Base-by-base conservation (phyloP, 2,888 invertebrate genomes). In the Cecidostiba fungosa region DNA sequence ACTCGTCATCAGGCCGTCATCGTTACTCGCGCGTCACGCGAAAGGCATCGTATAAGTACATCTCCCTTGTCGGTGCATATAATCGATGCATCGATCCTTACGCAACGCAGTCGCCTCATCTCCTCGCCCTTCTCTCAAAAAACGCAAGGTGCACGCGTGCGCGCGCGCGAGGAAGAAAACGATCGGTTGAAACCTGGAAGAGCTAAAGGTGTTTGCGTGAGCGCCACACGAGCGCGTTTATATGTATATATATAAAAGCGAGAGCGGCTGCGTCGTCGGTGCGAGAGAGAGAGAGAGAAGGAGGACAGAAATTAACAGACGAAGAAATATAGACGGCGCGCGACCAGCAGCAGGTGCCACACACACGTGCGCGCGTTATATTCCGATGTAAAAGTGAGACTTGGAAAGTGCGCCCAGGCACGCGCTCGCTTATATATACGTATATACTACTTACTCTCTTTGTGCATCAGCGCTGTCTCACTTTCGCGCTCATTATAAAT, bases 231-330 rank as follows among this genome's bases (percentile, higher is more conserved):
- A n/a, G 54, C 16, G 1, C 50, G 50, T 8, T 4, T 59, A 59
- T 59, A 54, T 54, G 23, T 54, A 66, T 29, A 66, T 29, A 29
- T 29, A 78, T 83, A 59, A 73, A 77, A 83, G 72, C 62, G 83
- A 54, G 29, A 29, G 73, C 84, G 74, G 54, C 43, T 69, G 77
- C 77, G 77, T 54, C 50, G 16, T 29, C 23, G 6, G 62, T 16
- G 62, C 29, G 54, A 23, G 16, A 62, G 70, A 36, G 26, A 84
- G 84, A 54, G 50, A 26, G 23, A 16, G 84, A 77, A 77, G 50
- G 72, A 72, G 72, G 72, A 72, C 72, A 72, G 72, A 72, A 72
- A 39, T 72, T 39, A 72, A 72, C 72, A 72, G 72, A 39, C 72
- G 72, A 72, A 43, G 72, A 72, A 72, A 72, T 72, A 72, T 72